Evolutionary conservation across 1,140 invertebrate species (phyloP), one percentile per base, ranked within the genome.

Genomic region (Habropoda laboriosa): DNA sequence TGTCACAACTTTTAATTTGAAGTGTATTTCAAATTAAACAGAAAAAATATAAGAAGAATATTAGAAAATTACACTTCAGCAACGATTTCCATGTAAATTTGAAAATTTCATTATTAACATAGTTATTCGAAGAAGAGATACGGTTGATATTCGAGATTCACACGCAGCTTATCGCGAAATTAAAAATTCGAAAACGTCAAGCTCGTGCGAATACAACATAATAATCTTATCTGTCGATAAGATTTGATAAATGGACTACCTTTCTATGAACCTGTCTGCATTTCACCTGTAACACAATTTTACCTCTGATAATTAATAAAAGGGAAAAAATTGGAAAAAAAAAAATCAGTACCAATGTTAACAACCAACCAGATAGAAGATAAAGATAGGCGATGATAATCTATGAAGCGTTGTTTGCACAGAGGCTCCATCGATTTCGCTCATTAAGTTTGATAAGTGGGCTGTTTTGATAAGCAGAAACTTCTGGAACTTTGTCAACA

Each of bases 141-240:
- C n/a, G n/a, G n/a, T n/a, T n/a, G n/a, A n/a, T n/a, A n/a, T n/a
- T n/a, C n/a, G n/a, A n/a, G n/a, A n/a, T n/a, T n/a, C n/a, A n/a
- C n/a, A n/a, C n/a, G n/a, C n/a, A n/a, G n/a, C n/a, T n/a, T n/a
- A n/a, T 35, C 16, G 10, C 4, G 8, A 58, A 35, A 35, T 35
- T 40, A 49, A 35, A 67, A 51, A n/a, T 51, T 51, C 13, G 7
- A 47, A 16, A 30, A 47, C 27, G 10, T 30, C 7, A 6, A 21
- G 18, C 30, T 5, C 7, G 30, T 42, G 12, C 27, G 2, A 10
- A 64, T 45, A 42, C 16, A 10, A 30, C 3, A 45, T 18, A 2
- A 30, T 30, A 64, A 64, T 64, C 10, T 64, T 64, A 64, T 64
- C 24, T 64, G 13, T 42, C n/a, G 61, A 64, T 64, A 64, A 45